Percentiles rank a stretch among this genome's conserved stretches.
phyloP scores from a whole-genome alignment of 2,888 invertebrate genomes.

The Platynereis dumerilii region DNA sequence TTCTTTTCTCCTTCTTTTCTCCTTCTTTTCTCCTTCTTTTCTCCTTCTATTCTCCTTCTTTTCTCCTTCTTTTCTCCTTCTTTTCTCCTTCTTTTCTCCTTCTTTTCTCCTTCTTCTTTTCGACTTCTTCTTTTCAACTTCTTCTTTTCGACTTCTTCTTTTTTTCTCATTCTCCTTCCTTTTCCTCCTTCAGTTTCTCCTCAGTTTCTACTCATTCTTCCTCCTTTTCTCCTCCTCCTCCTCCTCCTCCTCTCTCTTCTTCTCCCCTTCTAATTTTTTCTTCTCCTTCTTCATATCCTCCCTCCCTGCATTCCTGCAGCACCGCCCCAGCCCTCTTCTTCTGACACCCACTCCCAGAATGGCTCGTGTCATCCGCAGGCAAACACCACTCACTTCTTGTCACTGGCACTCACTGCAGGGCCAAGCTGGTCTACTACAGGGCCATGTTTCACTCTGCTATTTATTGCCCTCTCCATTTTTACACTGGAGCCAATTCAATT shows the following conservation, averaged over 20 bases:
- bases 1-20: background rate
- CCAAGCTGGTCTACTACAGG: too few relatives aligned
- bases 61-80: background rate
- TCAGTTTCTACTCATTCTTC: background rate
- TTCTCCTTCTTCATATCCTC: background rate
- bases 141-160: background rate
- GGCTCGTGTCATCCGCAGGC: too few relatives aligned
- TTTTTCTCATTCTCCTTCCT: background rate
- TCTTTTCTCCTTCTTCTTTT: background rate
- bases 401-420: too few relatives aligned
- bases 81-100: background rate
- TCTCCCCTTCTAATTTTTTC: too few relatives aligned
- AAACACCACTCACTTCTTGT: too few relatives aligned
- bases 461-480: too few relatives aligned
- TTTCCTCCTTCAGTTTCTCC: background rate
- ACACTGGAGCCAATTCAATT: too few relatives aligned
- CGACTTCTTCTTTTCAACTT: too few relatives aligned
- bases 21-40: background rate
- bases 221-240: background rate
- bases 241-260: background rate
- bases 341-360: too few relatives aligned
- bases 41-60: too few relatives aligned
- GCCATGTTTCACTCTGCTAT: too few relatives aligned
- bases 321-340: background rate
- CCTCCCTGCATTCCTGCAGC: background rate